Evolutionary conservation across 2,797 vertebrate genomes (phyloP), one percentile per base, ranked within the genome.

Genomic region (Diceros bicornis): DNA sequence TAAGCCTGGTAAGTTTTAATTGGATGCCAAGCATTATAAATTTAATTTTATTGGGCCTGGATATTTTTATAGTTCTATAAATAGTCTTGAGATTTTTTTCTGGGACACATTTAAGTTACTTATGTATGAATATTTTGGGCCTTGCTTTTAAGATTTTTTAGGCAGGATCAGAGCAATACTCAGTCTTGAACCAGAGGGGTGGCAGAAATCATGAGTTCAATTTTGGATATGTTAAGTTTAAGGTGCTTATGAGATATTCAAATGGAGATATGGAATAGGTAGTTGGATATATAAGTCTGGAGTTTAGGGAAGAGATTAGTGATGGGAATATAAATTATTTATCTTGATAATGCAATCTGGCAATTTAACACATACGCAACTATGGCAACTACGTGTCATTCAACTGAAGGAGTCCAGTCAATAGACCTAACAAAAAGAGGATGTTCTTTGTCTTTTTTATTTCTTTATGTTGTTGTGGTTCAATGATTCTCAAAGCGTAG

Each of bases 301-400:
- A 77, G 34, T 82, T 88, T 9, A 32, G 7, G 37, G 8, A 87
- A 81, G n/a, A 93, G 32, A 78, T 13, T 86, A 89, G 34, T 91
- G 32, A 89, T 44, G n/a, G 7, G 8, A 87, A 91, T 68, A 89
- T 11, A 78, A 50, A 64, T 87, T 96, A 84, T 32, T 89, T 87
- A 74, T 85, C 72, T 88, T 91, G 69, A 91, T 84, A 57, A 71
- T 87, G 12, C 50, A 74, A 68, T 18, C 25, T 85, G 85, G 2
- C 8, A 72, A 62, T 50, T 89, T 81, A 82, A 86, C 68, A 89
- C 23, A 72, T 44, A 62, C 6, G 18, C 14, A 93, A 72, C n/a
- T 23, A 4, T 32, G 7, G 18, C 14, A 93, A 72, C n/a, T 23
- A 4, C 32, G 7, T 25, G 0, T 13, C 23, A 27, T 57, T 85